These are phyloP conservation scores for Drosophila obscura DNA, from an alignment of 1,140 invertebrate genomes.

Conservation along the genomic window DNA sequence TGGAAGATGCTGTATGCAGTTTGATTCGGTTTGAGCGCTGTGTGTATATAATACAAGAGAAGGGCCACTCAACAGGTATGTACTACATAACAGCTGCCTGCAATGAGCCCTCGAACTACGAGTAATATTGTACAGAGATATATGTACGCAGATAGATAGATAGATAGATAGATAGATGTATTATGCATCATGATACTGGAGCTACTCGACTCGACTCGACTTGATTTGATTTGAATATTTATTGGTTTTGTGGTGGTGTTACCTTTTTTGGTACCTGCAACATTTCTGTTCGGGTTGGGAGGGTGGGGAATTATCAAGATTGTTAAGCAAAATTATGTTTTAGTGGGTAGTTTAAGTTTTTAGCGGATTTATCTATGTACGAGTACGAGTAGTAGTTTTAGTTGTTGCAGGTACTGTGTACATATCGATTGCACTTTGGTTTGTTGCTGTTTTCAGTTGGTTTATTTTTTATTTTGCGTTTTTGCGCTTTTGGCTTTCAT, in stretches of 20 bases:
- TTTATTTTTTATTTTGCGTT: constrained; percentile 21
- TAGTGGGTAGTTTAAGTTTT: not conserved
- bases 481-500: not conserved
- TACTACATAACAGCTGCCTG: too few relatives aligned
- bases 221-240: constrained; percentile 16
- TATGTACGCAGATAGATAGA: too few relatives aligned
- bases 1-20: constrained; percentile 3
- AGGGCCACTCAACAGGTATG: constrained; percentile 1
- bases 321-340: constrained; percentile 3
- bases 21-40: constrained; percentile 23
- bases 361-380: constrained; percentile 28
- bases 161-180: too few relatives aligned
- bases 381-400: not conserved
- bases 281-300: not conserved
- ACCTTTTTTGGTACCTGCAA: constrained; percentile 30
- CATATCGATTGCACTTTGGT: constrained; percentile 61
- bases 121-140: not conserved
- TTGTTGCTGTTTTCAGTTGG: constrained; percentile 66
- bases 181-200: constrained; percentile 33
- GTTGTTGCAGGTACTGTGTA: not conserved
- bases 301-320: not conserved
- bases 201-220: constrained; percentile 20
- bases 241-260: not conserved
- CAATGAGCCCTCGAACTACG: constrained; percentile 11
- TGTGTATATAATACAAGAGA: constrained; percentile 50